These are phyloP conservation scores for Botia almorhae DNA, from an alignment of 2,797 vertebrate genomes.

Conservation along the genomic window DNA sequence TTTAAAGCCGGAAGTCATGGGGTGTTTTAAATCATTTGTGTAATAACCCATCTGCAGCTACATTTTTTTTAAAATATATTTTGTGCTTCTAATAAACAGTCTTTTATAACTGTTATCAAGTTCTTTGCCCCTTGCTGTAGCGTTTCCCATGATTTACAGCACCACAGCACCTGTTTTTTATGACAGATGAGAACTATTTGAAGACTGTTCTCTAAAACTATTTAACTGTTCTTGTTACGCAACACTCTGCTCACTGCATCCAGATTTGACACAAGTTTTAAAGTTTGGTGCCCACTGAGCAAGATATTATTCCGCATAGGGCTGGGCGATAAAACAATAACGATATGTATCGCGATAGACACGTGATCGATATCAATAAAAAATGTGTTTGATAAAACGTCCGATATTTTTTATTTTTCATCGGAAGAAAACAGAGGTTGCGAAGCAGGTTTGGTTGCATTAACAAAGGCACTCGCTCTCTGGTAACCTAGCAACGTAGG, in stretches of 20 bases:
- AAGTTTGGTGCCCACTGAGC: background rate
- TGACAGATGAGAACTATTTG: constrained; percentile 8
- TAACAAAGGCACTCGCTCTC: too few species aligned
- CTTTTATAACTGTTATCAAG: constrained; percentile 16
- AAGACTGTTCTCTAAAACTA: background rate
- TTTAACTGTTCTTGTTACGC: constrained; percentile 3
- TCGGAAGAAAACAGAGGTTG: too few species aligned
- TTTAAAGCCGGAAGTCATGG: background rate
- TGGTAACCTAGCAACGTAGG: too few species aligned
- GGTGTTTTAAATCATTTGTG: background rate
- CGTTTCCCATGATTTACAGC: background rate
- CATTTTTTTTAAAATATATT: background rate
- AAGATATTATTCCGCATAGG: too few species aligned
- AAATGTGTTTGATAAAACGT: too few species aligned
- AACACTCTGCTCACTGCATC: background rate
- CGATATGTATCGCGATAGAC: too few species aligned
- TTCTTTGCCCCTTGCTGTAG: background rate
- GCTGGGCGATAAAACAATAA: too few species aligned
- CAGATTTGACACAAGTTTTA: constrained; percentile 21
- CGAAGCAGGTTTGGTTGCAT: too few species aligned
- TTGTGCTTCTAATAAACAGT: background rate
- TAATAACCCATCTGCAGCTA: background rate
- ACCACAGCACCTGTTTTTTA: background rate
- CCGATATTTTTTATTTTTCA: too few species aligned
- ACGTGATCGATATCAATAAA: too few species aligned